Conservation (phyloP, 2,113 vertebrate species). For the Clarias gariepinus region DNA sequence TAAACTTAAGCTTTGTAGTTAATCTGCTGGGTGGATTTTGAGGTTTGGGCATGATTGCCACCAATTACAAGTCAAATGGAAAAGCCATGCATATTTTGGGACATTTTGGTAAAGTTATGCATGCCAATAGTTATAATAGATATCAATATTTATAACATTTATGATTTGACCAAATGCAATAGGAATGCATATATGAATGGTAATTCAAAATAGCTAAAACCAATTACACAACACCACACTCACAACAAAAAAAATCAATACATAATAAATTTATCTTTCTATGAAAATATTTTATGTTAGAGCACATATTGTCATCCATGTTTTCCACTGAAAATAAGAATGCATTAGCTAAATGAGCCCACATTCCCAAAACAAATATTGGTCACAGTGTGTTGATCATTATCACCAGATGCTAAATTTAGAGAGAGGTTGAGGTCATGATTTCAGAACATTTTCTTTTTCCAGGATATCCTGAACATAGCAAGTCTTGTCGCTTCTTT, state of each 20-base stretch:
- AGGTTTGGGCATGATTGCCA: neutral
- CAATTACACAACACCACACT: neutral
- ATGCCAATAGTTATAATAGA: neutral
- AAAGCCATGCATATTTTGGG: neutral
- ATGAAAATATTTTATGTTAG: neutral
- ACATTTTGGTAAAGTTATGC: neutral
- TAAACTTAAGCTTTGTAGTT: neutral
- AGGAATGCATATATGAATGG: neutral
- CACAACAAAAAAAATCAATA: neutral
- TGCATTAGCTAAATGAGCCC: neutral
- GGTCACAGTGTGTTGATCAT: neutral
- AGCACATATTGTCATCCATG: neutral
- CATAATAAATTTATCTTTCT: neutral
- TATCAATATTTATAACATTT: neutral
- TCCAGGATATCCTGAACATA: conserved; percentile 26
- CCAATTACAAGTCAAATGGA: neutral
- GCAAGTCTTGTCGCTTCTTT: neutral
- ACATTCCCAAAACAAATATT: neutral
- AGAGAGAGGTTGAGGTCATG: neutral
- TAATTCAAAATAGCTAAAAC: neutral
- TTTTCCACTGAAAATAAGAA: neutral
- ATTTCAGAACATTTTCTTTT: conserved; percentile 3
- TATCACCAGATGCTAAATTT: neutral
- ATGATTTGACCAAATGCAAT: neutral
- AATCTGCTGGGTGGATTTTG: conserved; percentile 1